A percentile compares a stretch with the other conserved stretches of the same genome.
Evolutionary conservation across 2,113 vertebrate species (phyloP).

Genomic region (Amphiprion ocellaris): DNA sequence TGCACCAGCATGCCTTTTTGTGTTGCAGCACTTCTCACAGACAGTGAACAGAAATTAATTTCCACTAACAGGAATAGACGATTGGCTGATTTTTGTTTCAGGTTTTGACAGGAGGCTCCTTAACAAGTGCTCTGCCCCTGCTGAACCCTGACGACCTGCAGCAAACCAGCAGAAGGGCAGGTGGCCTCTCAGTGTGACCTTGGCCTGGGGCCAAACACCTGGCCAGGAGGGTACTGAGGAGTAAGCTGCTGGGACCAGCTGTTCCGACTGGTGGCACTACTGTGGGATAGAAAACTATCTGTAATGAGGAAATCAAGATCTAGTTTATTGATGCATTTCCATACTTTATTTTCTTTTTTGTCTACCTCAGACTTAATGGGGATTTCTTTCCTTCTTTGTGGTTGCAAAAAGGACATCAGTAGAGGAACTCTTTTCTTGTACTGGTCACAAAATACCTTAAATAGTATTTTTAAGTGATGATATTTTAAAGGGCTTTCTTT

Average conservation of each 20-base stretch:
- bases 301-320: constrained; percentile 2
- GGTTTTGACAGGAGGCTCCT: constrained; percentile 54
- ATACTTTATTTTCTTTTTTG: background rate
- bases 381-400: no score
- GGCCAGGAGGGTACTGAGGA: constrained; percentile 10
- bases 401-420: no score
- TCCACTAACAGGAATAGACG: background rate
- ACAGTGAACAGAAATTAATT: constrained; percentile 11
- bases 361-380: no score
- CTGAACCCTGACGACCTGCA: constrained; percentile 40
- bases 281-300: background rate
- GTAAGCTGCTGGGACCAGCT: constrained; percentile 24
- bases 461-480: no score
- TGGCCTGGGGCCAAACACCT: constrained; percentile 56
- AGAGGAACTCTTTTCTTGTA: no score
- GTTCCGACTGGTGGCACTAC: constrained; percentile 5
- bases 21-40: constrained; percentile 17
- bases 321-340: constrained; percentile 4
- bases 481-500: no score
- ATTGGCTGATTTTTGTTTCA: constrained; percentile 41
- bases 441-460: no score
- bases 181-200: constrained; percentile 53
- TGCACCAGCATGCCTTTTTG: constrained; percentile 20
- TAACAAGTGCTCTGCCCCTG: constrained; percentile 56
- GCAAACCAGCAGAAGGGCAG: constrained; percentile 51